Percentiles rank a stretch among this genome's conserved stretches.
Evolutionary conservation across 2,113 vertebrate genomes (phyloP).

Genomic region (Lagenorhynchus albirostris): DNA sequence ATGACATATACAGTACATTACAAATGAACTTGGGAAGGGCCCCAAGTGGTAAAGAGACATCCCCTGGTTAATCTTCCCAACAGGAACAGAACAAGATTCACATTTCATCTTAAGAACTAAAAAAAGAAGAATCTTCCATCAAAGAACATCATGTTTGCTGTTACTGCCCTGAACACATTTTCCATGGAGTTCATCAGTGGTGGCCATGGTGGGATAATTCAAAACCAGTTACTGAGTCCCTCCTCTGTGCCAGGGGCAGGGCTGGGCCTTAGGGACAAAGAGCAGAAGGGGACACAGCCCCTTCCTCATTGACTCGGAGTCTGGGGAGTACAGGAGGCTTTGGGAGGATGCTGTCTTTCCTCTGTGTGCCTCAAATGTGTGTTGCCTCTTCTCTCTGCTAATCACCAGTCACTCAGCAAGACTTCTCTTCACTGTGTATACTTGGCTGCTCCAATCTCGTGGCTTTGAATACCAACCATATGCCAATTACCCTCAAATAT

Average conservation of each 20-base stretch:
- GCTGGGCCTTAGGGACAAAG: too few species aligned
- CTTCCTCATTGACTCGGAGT: background rate
- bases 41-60: background rate
- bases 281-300: background rate
- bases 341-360: background rate
- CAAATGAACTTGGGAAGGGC: slow-evolving; percentile 16
- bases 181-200: background rate
- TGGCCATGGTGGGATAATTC: background rate
- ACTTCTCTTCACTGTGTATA: background rate
- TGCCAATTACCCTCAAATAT: background rate
- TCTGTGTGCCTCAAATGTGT: accelerated
- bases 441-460: accelerated
- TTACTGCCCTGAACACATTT: background rate
- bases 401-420: background rate
- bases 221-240: background rate
- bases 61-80: background rate
- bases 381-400: background rate
- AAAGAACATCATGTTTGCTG: background rate
- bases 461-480: background rate
- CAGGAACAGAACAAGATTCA: background rate
- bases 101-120: slow-evolving; percentile 6
- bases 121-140: background rate
- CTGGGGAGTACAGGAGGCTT: background rate
- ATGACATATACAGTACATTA: background rate
- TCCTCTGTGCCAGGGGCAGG: background rate